Evolutionary conservation across 2,113 vertebrate genomes (phyloP).

Genomic region (Pungitius pungitius): DNA sequence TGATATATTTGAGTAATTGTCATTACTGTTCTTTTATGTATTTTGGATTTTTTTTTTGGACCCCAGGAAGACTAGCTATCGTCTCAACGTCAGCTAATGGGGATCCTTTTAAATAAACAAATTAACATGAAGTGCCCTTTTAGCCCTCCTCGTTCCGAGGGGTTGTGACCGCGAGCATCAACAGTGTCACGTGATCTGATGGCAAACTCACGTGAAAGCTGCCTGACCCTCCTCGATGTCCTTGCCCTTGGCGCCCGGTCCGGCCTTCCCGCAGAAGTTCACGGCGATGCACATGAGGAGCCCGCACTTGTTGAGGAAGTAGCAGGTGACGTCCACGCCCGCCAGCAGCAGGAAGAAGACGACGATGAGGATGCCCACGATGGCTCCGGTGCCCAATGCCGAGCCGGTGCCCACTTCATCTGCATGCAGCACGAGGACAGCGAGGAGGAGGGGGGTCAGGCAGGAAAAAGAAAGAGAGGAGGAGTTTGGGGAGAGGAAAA

Average conservation of each 20-base stretch:
- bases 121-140: too few species aligned
- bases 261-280: constrained; percentile 94
- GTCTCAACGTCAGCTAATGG: too few species aligned
- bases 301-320: constrained; percentile 98
- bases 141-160: too few species aligned
- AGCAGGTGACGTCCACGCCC: constrained; percentile 94
- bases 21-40: too few species aligned
- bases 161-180: too few species aligned
- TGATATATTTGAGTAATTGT: too few species aligned
- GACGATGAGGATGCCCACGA: constrained; percentile 95
- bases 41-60: too few species aligned
- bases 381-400: constrained; percentile 91
- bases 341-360: constrained; percentile 93
- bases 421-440: constrained; percentile 47
- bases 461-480: constrained; percentile 42
- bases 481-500: constrained; percentile 28
- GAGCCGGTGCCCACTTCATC: constrained; percentile 66
- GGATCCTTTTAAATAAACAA: too few species aligned
- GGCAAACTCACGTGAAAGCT: constrained; percentile 90
- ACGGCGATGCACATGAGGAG: constrained; percentile 98
- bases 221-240: constrained; percentile 98
- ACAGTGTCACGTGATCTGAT: too few species aligned
- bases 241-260: constrained; percentile 92
- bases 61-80: too few species aligned
- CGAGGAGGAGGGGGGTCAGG: constrained; percentile 42